A percentile compares a stretch with the other conserved stretches of the same genome.
Evolutionary conservation across 2,113 vertebrate species (phyloP).

Genomic region (Sterna hirundo): DNA sequence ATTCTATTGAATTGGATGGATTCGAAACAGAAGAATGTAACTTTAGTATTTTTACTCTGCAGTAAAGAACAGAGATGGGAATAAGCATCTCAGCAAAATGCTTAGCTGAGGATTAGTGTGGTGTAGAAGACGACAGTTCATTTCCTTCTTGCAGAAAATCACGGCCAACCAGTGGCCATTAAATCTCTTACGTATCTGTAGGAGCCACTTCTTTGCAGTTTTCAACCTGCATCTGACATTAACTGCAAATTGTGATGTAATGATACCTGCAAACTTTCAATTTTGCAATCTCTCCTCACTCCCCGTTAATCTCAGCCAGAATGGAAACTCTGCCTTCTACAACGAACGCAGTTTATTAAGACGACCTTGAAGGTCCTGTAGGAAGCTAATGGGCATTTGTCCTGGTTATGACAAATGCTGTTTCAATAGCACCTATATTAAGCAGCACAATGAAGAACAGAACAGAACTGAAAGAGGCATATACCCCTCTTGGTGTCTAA

Average conservation of each 20-base stretch:
- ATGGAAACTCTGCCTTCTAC: background rate
- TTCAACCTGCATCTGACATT: background rate
- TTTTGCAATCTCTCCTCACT: background rate
- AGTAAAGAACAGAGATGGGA: background rate
- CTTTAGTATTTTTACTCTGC: background rate
- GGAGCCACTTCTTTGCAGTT: background rate
- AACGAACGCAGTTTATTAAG: background rate
- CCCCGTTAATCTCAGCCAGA: background rate
- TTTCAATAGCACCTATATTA: background rate
- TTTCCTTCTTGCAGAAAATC: background rate
- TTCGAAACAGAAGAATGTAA: background rate
- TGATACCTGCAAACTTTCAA: background rate
- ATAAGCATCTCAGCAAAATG: background rate
- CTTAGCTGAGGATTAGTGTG: background rate
- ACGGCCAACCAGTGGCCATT: background rate
- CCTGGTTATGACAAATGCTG: background rate
- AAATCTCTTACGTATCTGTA: background rate
- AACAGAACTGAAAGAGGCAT: background rate
- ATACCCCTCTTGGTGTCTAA: background rate
- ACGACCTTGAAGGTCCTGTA: background rate
- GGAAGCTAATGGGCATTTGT: background rate
- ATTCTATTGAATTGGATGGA: background rate
- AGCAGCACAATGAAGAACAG: background rate
- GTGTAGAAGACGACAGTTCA: background rate
- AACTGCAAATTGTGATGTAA: background rate